Conservation (phyloP, 2,888 invertebrate species). For the Rhagonycha fulva region DNA sequence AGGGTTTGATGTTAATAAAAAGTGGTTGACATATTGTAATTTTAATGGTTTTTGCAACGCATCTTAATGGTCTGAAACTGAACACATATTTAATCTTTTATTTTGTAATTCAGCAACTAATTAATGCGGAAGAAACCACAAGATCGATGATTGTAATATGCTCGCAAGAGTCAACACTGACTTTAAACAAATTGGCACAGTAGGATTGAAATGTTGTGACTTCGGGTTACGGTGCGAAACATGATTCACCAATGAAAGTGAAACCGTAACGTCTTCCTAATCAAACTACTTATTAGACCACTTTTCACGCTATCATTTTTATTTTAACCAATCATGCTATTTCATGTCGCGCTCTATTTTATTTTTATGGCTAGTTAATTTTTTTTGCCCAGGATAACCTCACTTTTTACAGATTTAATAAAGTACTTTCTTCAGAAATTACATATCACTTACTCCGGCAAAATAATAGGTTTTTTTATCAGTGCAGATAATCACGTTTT, state of each 20-base stretch:
- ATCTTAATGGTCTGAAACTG: not conserved
- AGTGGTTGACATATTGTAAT: not conserved
- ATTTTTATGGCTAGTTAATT: not conserved
- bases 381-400: not conserved
- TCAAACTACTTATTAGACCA: constrained; percentile 13
- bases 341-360: constrained; percentile 6
- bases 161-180: constrained; percentile 19
- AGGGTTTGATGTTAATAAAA: constrained; percentile 16
- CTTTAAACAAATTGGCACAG: constrained; percentile 22
- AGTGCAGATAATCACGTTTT: not conserved
- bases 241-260: constrained; percentile 46
- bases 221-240: constrained; percentile 37
- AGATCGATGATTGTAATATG: not conserved
- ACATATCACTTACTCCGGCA: not conserved
- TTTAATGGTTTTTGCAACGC: not conserved
- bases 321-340: not conserved
- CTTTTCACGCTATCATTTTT: constrained; percentile 5
- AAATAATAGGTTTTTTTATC: not conserved
- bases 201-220: constrained; percentile 22
- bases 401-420: not conserved
- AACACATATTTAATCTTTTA: constrained; percentile 1
- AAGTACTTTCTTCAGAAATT: not conserved
- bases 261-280: constrained; percentile 34
- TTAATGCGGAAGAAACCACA: not conserved
- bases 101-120: constrained; percentile 2